A percentile compares a stretch with the other conserved stretches of the same genome.
Conservation (phyloP, 35 echinoderm and acorn worm species). For the Diadema setosum region DNA sequence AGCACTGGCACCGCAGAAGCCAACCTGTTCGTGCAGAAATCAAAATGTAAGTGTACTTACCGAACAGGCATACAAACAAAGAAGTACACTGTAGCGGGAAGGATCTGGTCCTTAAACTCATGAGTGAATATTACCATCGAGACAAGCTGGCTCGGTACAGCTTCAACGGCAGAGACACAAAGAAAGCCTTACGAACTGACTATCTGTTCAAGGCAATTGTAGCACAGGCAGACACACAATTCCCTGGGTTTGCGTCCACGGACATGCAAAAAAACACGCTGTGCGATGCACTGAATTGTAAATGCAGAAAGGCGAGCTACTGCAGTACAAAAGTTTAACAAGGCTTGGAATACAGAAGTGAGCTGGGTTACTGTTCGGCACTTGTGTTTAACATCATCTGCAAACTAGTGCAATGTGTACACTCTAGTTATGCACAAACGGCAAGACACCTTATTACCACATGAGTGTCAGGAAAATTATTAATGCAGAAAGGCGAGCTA, state of each 20-base stretch:
- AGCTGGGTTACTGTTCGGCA: too few relatives aligned
- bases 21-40: not conserved
- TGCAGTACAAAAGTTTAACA: too few relatives aligned
- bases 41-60: not conserved
- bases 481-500: too few relatives aligned
- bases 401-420: too few relatives aligned
- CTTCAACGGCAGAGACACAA: not conserved
- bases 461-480: too few relatives aligned
- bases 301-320: not conserved
- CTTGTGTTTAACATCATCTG: too few relatives aligned
- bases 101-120: not conserved
- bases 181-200: not conserved
- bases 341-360: too few relatives aligned
- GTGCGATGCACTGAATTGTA: not conserved
- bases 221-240: not conserved
- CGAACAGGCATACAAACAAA: not conserved
- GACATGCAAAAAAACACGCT: not conserved
- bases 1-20: not conserved
- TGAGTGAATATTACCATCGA: not conserved
- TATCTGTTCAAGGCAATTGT: not conserved
- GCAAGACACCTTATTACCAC: too few relatives aligned
- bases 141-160: not conserved
- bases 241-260: not conserved
- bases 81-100: not conserved
- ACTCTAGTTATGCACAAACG: too few relatives aligned